Evolutionary conservation across 2,888 invertebrate species (phyloP), one percentile per base, ranked within the genome.

Genomic region (Pediacus dermestoides): DNA sequence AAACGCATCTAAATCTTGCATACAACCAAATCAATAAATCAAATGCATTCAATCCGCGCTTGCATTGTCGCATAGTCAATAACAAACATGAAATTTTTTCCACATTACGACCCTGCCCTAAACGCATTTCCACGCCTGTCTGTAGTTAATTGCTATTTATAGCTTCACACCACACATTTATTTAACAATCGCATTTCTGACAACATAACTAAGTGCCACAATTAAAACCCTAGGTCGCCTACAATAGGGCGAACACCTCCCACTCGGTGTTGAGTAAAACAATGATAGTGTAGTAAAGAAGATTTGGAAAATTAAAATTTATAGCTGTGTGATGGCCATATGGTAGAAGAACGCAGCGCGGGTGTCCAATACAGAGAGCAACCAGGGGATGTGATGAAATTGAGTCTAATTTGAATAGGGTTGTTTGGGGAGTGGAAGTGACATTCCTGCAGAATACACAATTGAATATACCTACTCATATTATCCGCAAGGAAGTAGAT

Each of bases 101-200:
- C 38, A 40, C 42, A 46, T 30, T 28, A 13, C 48, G 40, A 35
- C 44, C 44, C 53, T 44, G 41, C 50, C 51, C 43, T 43, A 38
- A 53, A 54, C 53, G 53, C 46, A 55, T 57, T 52, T 53, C 50
- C 50, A 52, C 48, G 48, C 48, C 52, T 53, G 58, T 56, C 57
- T 48, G 42, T 42, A 42, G 52, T 52, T 61, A 63, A 63, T 62
- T 63, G 57, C 57, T 61, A 60, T 63, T 63, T 61, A 61, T 61
- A 47, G 58, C 57, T 55, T 58, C 57, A 52, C 59, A 58, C 55
- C 49, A 53, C 50, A 50, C 55, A 47, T 52, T 55, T 46, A 47
- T 54, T 51, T 50, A 48, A 53, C 54, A 53, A 57, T 55, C 51
- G 53, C 54, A 47, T 38, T 52, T 53, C 54, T 56, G 58, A 60